phyloP scores from a whole-genome alignment of 1,140 invertebrate species.

The Drosophila busckii region DNA sequence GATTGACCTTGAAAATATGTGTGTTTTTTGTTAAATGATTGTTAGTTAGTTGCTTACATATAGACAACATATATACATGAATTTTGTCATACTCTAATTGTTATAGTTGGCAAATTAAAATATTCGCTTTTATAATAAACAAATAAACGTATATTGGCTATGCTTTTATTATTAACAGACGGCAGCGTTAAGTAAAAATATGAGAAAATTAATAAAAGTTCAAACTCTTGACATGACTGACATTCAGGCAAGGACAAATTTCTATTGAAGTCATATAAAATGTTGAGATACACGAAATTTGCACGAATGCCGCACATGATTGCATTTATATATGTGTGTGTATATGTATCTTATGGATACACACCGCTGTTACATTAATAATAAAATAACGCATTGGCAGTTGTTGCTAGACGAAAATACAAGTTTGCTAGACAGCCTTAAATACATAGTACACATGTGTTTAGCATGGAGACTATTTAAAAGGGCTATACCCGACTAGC shows the following conservation, averaged over 20 bases:
- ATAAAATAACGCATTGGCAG: too few species aligned
- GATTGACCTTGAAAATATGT: slow-evolving; percentile 74
- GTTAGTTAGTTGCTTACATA: not conserved
- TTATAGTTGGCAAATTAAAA: not conserved
- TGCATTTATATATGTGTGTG: slow-evolving; percentile 5
- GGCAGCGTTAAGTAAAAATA: slow-evolving; percentile 24
- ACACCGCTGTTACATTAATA: not conserved
- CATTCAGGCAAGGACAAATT: slow-evolving; percentile 71
- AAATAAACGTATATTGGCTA: too few species aligned
- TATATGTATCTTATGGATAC: slow-evolving; percentile 54
- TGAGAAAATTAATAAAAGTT: slow-evolving; percentile 40
- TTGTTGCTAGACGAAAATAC: not conserved
- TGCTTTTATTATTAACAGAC: slow-evolving; percentile 6
- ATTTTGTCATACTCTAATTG: slow-evolving; percentile 6
- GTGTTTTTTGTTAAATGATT: slow-evolving; percentile 4
- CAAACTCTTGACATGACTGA: slow-evolving; percentile 29
- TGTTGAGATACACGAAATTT: slow-evolving; percentile 31
- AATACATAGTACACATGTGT: too few species aligned
- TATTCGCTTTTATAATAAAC: slow-evolving; percentile 18
- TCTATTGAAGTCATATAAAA: too few species aligned
- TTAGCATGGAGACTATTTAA: too few species aligned
- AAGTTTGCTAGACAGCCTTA: too few species aligned
- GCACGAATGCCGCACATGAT: slow-evolving; percentile 55
- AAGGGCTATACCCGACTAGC: too few species aligned
- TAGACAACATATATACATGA: not conserved